Evolutionary conservation across 2,797 vertebrate species (phyloP).

Genomic region (Lacerta viridis): DNA sequence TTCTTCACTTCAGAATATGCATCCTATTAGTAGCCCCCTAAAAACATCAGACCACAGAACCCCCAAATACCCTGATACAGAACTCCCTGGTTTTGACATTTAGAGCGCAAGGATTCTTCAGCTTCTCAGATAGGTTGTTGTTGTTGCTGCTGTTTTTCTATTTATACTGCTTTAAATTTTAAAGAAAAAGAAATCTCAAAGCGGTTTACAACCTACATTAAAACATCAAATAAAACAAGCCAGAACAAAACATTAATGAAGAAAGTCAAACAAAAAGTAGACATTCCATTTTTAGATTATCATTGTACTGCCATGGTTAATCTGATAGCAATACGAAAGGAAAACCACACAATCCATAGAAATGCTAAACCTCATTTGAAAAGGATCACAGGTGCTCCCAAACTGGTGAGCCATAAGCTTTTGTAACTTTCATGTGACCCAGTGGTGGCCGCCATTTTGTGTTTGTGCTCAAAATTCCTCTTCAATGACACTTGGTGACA

Average conservation of each 20-base stretch:
- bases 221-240: too few species aligned
- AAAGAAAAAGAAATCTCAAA: too few species aligned
- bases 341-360: background rate
- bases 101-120: background rate
- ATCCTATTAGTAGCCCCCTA: background rate
- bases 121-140: background rate
- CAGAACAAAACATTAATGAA: too few species aligned
- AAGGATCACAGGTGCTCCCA: constrained; percentile 19
- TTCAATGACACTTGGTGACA: background rate
- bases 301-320: background rate
- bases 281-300: too few species aligned
- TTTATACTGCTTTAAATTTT: background rate
- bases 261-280: too few species aligned
- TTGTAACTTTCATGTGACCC: constrained; percentile 12
- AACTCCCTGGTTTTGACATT: background rate
- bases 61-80: background rate
- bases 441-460: background rate
- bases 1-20: background rate
- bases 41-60: background rate
- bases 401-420: constrained; percentile 36
- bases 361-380: background rate
- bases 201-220: too few species aligned
- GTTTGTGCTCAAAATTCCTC: background rate
- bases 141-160: background rate
- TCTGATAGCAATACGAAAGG: background rate